Conservation (phyloP, 2,888 invertebrate species). For the Caenorhabditis doughertyi region DNA sequence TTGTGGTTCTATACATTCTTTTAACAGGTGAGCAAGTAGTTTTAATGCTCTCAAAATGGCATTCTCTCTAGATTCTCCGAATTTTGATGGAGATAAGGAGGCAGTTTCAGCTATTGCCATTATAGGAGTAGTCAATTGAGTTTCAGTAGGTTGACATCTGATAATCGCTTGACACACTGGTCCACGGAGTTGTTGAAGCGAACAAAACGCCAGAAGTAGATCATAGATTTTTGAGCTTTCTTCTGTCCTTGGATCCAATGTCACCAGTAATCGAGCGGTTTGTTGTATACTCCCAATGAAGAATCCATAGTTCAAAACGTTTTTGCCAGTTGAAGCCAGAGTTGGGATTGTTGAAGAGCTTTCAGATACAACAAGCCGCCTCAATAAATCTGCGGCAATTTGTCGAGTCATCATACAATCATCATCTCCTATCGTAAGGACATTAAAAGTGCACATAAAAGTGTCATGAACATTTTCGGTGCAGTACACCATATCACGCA, state of each 20-base stretch:
- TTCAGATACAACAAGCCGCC: constrained; percentile 81
- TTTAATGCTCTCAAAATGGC: constrained; percentile 72
- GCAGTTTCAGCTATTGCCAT: constrained; percentile 78
- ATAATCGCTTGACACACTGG: constrained; percentile 74
- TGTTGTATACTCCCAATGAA: constrained; percentile 76
- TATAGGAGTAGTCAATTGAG: constrained; percentile 67
- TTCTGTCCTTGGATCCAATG: constrained; percentile 75
- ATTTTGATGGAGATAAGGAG: constrained; percentile 66
- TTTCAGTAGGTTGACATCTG: constrained; percentile 59
- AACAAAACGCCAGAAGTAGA: constrained; percentile 83
- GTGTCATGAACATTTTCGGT: constrained; percentile 83
- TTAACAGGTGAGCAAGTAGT: constrained; percentile 70
- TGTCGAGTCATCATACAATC: constrained; percentile 83
- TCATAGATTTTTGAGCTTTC: constrained; percentile 83
- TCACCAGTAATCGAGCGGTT: constrained; percentile 71
- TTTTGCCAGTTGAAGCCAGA: constrained; percentile 75
- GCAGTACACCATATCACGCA: constrained; percentile 77
- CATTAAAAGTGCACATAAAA: constrained; percentile 84
- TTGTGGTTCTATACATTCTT: constrained; percentile 67
- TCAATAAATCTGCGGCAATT: constrained; percentile 84
- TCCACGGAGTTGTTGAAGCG: constrained; percentile 79
- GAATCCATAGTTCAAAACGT: constrained; percentile 75
- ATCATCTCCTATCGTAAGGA: constrained; percentile 81
- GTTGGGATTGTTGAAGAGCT: constrained; percentile 65
- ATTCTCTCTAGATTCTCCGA: constrained; percentile 71